Evolutionary conservation across 1,140 invertebrate genomes (phyloP).

Genomic region (Myzus persicae): DNA sequence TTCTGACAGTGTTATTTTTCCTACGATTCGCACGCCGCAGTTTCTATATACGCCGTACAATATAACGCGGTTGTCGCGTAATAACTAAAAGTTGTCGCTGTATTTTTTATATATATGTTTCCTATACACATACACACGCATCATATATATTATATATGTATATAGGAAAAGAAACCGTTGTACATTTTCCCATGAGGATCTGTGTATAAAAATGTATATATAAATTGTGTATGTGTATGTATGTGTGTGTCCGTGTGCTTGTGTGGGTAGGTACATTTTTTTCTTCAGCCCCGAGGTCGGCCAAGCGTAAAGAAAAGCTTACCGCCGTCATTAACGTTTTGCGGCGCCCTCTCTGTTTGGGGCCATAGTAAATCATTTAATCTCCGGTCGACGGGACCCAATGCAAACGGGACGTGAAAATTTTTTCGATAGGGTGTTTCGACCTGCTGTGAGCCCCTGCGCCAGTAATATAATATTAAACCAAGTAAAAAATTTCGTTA

Average conservation of each 20-base stretch:
- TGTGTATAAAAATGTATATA: slow-evolving; percentile 1
- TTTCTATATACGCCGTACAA: neutral
- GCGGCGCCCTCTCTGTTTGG: slow-evolving; percentile 35
- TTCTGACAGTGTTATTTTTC: slow-evolving; percentile 37
- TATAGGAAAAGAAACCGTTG: neutral
- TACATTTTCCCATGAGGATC: slow-evolving; percentile 51
- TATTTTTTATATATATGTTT: slow-evolving; percentile 25
- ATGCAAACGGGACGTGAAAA: slow-evolving; percentile 46
- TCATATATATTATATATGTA: neutral
- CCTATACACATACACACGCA: neutral
- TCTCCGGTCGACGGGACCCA: slow-evolving; percentile 41
- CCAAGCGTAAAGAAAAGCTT: slow-evolving; percentile 49
- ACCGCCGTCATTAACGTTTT: slow-evolving; percentile 40
- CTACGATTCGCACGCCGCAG: neutral
- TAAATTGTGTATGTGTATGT: neutral
- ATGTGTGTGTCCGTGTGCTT: neutral
- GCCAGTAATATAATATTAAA: neutral
- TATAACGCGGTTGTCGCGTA: slow-evolving; percentile 33
- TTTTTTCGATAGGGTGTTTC: slow-evolving; percentile 45
- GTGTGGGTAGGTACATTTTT: neutral
- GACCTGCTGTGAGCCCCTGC: neutral
- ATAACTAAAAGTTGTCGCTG: slow-evolving; percentile 41
- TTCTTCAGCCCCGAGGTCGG: neutral
- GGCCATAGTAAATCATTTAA: slow-evolving; percentile 36
- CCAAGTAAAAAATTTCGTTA: slow-evolving; percentile 33